Conservation (phyloP, 2,888 invertebrate species). For the Podotricha telesiphe region DNA sequence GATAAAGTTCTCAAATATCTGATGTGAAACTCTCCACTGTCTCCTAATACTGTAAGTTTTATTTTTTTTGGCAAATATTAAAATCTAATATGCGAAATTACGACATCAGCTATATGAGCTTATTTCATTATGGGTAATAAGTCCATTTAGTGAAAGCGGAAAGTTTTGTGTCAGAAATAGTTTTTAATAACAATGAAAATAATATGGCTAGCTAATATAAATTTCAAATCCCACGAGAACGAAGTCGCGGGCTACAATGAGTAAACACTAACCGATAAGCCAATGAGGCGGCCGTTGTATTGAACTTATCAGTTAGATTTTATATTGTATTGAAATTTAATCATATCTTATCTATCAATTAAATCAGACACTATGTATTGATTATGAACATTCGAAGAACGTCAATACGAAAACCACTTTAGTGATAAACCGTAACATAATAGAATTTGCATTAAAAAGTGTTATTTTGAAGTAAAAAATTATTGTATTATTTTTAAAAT, state of each 20-base stretch:
- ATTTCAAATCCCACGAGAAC: neutral
- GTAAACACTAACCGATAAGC: neutral
- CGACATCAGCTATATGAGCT: too few relatives aligned
- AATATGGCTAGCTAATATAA: too few relatives aligned
- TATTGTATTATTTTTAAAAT: neutral
- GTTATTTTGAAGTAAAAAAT: neutral
- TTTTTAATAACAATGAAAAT: neutral
- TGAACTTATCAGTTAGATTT: constrained; percentile 14
- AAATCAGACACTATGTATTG: constrained; percentile 34
- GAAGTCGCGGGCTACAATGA: neutral
- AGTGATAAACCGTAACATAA: constrained; percentile 24
- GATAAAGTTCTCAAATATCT: too few relatives aligned
- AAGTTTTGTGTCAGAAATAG: too few relatives aligned
- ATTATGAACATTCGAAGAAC: constrained; percentile 25
- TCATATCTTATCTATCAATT: constrained; percentile 41
- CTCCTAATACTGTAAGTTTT: too few relatives aligned
- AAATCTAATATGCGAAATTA: too few relatives aligned
- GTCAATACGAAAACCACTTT: constrained; percentile 27
- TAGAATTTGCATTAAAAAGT: constrained; percentile 6
- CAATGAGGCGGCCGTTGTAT: constrained; percentile 4
- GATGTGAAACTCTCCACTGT: too few relatives aligned
- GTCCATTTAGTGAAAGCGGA: neutral
- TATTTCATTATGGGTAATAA: neutral
- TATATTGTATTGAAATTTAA: constrained; percentile 19
- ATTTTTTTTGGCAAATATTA: too few relatives aligned